Conservation (phyloP, 2,797 vertebrate genomes). For the Ceyx erithaca region DNA sequence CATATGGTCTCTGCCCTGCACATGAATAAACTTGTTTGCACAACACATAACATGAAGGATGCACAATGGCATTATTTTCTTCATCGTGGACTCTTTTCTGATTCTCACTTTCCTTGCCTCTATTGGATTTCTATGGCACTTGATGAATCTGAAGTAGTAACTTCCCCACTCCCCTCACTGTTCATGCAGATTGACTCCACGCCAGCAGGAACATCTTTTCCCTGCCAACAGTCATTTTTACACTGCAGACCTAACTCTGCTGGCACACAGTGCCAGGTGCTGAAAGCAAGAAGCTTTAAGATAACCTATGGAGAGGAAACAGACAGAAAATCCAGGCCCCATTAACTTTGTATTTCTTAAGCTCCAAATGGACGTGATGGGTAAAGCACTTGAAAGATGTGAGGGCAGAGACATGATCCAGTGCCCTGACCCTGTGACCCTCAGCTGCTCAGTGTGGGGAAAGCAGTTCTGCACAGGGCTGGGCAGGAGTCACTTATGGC, state of each 20-base stretch:
- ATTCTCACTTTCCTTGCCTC: not conserved
- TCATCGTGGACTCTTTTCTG: not conserved
- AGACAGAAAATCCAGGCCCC: not conserved
- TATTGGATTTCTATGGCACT: not conserved
- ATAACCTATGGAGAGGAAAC: not conserved
- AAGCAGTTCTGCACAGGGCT: not conserved
- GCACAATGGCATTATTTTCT: not conserved
- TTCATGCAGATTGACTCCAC: not conserved
- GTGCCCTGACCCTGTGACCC: not conserved
- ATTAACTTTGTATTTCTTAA: not conserved
- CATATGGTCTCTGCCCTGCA: not conserved
- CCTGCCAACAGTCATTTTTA: not conserved
- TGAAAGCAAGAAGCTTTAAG: not conserved
- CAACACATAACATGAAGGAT: not conserved
- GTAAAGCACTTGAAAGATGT: not conserved
- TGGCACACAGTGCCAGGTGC: not conserved
- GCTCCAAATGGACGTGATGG: fast-evolving
- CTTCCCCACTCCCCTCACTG: not conserved
- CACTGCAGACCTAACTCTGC: not conserved
- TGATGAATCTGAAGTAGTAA: not conserved
- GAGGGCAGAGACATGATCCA: not conserved
- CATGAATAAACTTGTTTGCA: not conserved
- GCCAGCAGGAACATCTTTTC: not conserved
- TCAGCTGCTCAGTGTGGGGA: not conserved
- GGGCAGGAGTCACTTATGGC: not conserved